Evolutionary conservation across 2,888 invertebrate species (phyloP).

Genomic region (Chloroclysta siterata): DNA sequence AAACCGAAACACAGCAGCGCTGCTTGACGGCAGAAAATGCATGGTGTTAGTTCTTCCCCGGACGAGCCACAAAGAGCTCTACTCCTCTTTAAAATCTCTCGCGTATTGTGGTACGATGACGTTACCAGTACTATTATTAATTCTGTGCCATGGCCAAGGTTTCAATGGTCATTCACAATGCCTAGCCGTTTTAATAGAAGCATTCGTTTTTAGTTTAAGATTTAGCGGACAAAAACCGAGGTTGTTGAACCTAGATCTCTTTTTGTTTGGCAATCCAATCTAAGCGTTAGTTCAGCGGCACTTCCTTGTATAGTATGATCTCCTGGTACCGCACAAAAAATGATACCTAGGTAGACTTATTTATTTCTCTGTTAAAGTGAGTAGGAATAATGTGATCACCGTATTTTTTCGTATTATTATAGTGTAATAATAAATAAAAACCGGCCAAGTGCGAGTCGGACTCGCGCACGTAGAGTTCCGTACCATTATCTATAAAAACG

Average conservation of each 20-base stretch:
- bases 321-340: conserved; percentile 8
- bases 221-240: conserved; percentile 16
- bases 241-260: conserved; percentile 14
- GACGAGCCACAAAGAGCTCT: too few species aligned
- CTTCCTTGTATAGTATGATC: conserved; percentile 9
- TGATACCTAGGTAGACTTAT: not conserved
- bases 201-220: conserved; percentile 15
- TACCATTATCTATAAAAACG: too few species aligned
- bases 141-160: conserved; percentile 1
- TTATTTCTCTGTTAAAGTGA: too few species aligned
- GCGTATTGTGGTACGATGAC: not conserved
- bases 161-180: conserved; percentile 22
- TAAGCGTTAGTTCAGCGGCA: conserved; percentile 5
- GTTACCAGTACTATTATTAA: not conserved
- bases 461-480: too few species aligned
- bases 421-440: too few species aligned
- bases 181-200: conserved; percentile 9
- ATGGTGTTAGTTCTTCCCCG: too few species aligned
- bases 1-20: too few species aligned
- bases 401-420: too few species aligned
- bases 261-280: conserved; percentile 17
- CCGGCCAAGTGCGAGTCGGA: too few species aligned
- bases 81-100: not conserved
- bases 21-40: too few species aligned
- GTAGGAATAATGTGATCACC: too few species aligned